A percentile compares a stretch with the other conserved stretches of the same genome.
phyloP scores from a whole-genome alignment of 2,113 vertebrate species.

The Alethe diademata region DNA sequence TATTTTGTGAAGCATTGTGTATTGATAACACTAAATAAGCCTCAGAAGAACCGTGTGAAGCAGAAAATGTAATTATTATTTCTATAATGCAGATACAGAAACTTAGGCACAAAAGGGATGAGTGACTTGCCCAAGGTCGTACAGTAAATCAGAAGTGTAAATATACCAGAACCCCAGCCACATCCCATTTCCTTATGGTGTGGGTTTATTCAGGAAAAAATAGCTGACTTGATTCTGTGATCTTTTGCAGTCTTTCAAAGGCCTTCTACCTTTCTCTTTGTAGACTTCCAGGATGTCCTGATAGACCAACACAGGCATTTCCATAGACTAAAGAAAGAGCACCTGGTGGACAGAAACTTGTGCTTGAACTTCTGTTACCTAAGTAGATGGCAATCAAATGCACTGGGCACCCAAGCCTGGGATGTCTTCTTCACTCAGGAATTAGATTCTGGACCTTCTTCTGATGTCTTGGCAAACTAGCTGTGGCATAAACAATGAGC shows the following conservation, averaged over 20 bases:
- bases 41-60: neutral
- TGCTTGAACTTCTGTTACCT: neutral
- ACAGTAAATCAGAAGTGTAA: neutral
- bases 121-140: neutral
- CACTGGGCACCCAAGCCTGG: neutral
- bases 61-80: slow-evolving; percentile 32
- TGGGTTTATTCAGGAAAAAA: neutral
- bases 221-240: neutral
- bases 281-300: neutral
- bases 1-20: neutral
- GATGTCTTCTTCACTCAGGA: neutral
- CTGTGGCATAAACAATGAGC: neutral
- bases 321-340: neutral
- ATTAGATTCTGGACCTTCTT: neutral
- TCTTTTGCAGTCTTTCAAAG: neutral
- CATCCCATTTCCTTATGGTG: neutral
- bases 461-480: neutral
- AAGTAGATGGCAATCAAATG: neutral
- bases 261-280: neutral
- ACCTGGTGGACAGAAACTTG: neutral
- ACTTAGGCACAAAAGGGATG: neutral
- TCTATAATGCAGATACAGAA: neutral
- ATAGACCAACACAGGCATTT: neutral
- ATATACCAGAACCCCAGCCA: neutral
- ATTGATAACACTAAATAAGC: neutral